Percentiles rank a stretch among this genome's conserved stretches.
phyloP scores from a whole-genome alignment of 2,797 vertebrate species.

The Pseudocheirus occidentalis region DNA sequence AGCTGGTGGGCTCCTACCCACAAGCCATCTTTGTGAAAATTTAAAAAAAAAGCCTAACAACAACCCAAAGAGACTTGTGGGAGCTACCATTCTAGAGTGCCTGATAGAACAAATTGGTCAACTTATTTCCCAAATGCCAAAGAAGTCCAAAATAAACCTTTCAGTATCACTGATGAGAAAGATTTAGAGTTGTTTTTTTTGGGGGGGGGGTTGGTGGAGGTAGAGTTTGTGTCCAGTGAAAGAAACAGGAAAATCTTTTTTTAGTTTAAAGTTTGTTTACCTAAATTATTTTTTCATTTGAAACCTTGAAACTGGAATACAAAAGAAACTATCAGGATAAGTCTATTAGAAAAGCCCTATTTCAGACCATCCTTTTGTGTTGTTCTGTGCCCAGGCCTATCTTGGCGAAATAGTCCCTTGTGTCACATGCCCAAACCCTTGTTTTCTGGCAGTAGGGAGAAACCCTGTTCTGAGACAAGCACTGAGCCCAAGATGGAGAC shows the following conservation, averaged over 20 bases:
- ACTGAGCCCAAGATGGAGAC: slow-evolving; percentile 46
- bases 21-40: not conserved
- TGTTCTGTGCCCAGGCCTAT: slow-evolving; percentile 25
- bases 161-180: not conserved
- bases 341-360: not conserved
- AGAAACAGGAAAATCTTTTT: not conserved
- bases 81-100: not conserved
- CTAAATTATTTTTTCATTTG: slow-evolving; percentile 5
- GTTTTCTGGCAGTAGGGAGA: not conserved
- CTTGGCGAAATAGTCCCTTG: not conserved
- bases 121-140: slow-evolving; percentile 16
- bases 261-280: slow-evolving; percentile 39
- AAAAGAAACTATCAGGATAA: not conserved
- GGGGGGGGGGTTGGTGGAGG: not conserved
- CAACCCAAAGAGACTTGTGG: not conserved
- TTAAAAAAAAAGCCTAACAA: not conserved
- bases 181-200: not conserved
- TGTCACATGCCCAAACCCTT: slow-evolving; percentile 28
- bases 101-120: slow-evolving; percentile 7
- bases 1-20: not conserved
- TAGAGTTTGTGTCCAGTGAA: slow-evolving; percentile 20
- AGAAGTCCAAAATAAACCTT: slow-evolving; percentile 10
- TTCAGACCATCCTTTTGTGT: slow-evolving; percentile 20
- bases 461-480: slow-evolving; percentile 56
- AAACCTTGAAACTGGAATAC: slow-evolving; percentile 37